Evolutionary conservation across 2,888 invertebrate species (phyloP), one percentile per base, ranked within the genome.

Genomic region (Aphodius sticticus): DNA sequence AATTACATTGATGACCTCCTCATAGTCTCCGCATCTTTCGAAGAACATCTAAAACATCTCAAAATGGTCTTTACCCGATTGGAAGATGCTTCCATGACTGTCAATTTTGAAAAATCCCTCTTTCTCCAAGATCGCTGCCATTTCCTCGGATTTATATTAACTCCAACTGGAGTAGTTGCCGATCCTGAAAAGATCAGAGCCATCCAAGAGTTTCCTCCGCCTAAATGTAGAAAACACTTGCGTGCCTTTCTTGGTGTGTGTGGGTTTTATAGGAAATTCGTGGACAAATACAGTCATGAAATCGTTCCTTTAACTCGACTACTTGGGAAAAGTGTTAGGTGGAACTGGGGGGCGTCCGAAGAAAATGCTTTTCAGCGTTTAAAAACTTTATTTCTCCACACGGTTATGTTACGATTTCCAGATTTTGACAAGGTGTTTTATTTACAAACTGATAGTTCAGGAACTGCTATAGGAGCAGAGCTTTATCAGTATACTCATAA

Each of bases 201-300:
- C 0, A 84, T 84, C 7, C 71, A 78, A 2, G 69, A 82, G 1
- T 84, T 84, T 74, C 84, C 82, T 4, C 38, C 16, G 4, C 84
- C 84, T 0, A 78, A 69, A 15, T 84, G 81, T 6, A 6, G 78
- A 0, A 84, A 84, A 71, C 82, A 84, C 70, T n/a, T 84, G 2
- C 70, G 83, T 7, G 83, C 81, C 12, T 84, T 84, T 76, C 37
- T 84, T 1, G 83, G 83, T 0, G 15, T 83, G 0, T 80, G 83
- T 9, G 83, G 83, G 37, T 84, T 78, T 16, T 83, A 83, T n/a
- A 72, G 82, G 0, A 80, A 79, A 37, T 84, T 83, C 35, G 69
- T 78, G 14, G 16, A 76, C 7, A 6, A 77, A 6, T 81, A 82
- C 16, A 82, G 83, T 76, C 76, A 81, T 0, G 2, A n/a, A 14